Evolutionary conservation across 2,113 vertebrate species (phyloP).

Genomic region (Hemiscyllium ocellatum): DNA sequence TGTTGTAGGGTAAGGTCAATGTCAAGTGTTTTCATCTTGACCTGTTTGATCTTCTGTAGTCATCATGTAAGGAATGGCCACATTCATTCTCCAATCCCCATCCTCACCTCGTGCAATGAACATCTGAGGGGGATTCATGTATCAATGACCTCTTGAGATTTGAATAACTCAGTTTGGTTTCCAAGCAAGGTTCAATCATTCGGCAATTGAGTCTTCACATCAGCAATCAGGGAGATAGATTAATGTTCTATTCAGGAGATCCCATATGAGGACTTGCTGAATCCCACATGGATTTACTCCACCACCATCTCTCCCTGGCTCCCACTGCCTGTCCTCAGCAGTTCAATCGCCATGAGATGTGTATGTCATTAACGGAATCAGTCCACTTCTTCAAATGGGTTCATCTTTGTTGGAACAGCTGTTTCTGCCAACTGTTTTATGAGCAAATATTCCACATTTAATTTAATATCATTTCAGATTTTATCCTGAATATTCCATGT

Average conservation of each 20-base stretch:
- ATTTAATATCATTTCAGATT: background rate
- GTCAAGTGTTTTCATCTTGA: constrained; percentile 67
- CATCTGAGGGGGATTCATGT: no score
- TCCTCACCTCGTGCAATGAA: background rate
- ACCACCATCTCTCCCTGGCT: no score
- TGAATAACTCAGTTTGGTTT: background rate
- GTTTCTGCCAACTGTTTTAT: background rate
- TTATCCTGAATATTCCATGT: background rate
- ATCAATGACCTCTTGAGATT: background rate
- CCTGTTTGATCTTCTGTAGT: constrained; percentile 54
- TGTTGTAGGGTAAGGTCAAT: constrained; percentile 74
- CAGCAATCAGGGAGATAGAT: no score
- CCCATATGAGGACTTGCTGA: no score
- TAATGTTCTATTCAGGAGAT: no score
- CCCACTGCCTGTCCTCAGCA: background rate
- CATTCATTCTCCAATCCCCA: constrained; percentile 44
- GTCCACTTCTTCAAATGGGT: background rate
- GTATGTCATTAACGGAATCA: background rate
- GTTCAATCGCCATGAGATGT: background rate
- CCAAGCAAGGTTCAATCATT: background rate
- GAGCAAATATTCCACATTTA: background rate
- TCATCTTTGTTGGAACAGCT: background rate
- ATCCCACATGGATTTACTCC: no score
- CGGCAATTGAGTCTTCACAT: no score
- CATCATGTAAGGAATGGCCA: constrained; percentile 65